Base-by-base conservation (phyloP, 2,113 vertebrate species). In the Spea bombifrons region DNA sequence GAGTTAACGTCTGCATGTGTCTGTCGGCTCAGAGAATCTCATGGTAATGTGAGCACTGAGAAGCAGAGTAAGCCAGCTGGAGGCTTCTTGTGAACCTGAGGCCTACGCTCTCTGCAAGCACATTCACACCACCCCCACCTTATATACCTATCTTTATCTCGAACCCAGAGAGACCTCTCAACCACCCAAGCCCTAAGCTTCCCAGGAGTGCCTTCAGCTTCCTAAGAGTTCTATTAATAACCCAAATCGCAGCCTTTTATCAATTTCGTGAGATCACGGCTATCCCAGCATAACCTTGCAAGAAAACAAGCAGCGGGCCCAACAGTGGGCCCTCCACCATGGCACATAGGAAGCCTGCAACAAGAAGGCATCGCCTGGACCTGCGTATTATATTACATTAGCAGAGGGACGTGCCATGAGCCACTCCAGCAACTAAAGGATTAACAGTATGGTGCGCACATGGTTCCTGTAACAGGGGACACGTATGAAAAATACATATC, bases 141-240 rank as follows among this genome's bases (percentile, higher is more conserved):
- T 30, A 30, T 30, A 30, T 30, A 30, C 30, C 30, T 30, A 30
- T 30, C 30, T 30, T 30, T 30, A 30, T 30, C 30, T 30, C 30
- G 30, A 30, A 30, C 30, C 30, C 30, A 30, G 30, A 30, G 30
- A 30, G 30, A 30, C 17, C n/a, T 17, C 17, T 4, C 63, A 65
- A 1, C 7, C 6, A 52, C 6, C 6, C 50, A 52, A 52, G 9
- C 8, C 47, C 15, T 6, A 50, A 70, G 12, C 15, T 49, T 5
- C 12, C 67, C 67, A 4, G 7, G 15, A 70, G 67, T 3, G n/a
- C 13, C 48, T 47, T 15, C 9, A 7, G 44, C 17, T 66, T 66
- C 9, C 8, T 2, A 15, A 55, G 63, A 78, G 30, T 66, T 44
- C 76, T 79, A 79, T 73, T 73, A 52, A 66, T 73, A 70, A 79